phyloP scores from a whole-genome alignment of 1,140 invertebrate genomes.

The Notospermus geniculatus region DNA sequence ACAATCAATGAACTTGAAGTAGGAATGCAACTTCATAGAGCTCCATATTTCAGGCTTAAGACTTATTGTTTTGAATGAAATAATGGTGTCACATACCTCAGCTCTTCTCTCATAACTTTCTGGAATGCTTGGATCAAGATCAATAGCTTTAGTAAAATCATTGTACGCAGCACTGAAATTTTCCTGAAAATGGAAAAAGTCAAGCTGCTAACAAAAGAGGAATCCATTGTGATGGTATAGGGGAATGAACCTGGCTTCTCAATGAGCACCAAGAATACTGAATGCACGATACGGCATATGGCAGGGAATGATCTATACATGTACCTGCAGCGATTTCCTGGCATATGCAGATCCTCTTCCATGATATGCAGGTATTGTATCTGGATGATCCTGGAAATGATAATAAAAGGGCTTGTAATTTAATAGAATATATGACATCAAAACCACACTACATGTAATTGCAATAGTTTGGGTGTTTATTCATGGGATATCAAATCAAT shows the following conservation, averaged over 20 bases:
- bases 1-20: too few relatives aligned
- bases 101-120: constrained; percentile 38
- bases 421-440: too few relatives aligned
- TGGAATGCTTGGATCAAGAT: constrained; percentile 26
- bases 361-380: constrained; percentile 19
- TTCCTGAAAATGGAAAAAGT: constrained; percentile 23
- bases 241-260: too few relatives aligned
- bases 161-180: constrained; percentile 25
- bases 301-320: background rate
- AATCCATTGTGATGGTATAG: too few relatives aligned
- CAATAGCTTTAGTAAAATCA: constrained; percentile 36
- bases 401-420: too few relatives aligned
- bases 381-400: constrained; percentile 20
- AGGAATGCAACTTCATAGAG: background rate
- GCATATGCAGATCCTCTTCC: constrained; percentile 25
- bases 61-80: background rate
- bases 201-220: too few relatives aligned
- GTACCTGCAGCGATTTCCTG: constrained; percentile 26
- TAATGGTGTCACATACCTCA: constrained; percentile 28
- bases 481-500: too few relatives aligned
- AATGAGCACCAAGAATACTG: too few relatives aligned
- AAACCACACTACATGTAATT: too few relatives aligned
- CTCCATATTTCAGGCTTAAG: background rate
- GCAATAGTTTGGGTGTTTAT: too few relatives aligned
- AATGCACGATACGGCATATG: too few relatives aligned